Conservation (phyloP, 2,113 vertebrate genomes). For the Pterocles orientalis region DNA sequence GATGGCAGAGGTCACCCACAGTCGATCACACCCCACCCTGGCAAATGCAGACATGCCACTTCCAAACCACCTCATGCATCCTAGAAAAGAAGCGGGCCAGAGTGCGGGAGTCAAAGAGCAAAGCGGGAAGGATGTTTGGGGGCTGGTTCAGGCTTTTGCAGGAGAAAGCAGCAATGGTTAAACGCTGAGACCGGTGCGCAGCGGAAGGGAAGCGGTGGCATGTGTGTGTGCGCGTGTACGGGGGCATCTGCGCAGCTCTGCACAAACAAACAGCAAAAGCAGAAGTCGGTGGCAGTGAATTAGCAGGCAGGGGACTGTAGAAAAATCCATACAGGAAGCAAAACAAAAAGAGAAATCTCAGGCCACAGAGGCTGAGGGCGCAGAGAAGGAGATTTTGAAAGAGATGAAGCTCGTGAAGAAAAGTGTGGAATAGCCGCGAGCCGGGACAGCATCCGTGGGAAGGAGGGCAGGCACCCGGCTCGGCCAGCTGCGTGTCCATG, state of each 20-base stretch:
- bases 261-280: constrained; percentile 32
- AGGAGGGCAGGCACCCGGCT: background rate
- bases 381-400: constrained; percentile 5
- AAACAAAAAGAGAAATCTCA: constrained; percentile 57
- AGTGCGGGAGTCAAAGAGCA: background rate
- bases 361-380: background rate
- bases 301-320: constrained; percentile 17
- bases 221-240: background rate
- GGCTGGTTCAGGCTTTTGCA: background rate
- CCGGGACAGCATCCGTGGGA: background rate
- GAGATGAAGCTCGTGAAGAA: background rate
- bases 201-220: constrained; percentile 30
- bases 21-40: background rate
- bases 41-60: background rate
- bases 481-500: background rate
- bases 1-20: background rate
- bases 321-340: constrained; percentile 59
- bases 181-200: background rate
- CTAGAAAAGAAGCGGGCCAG: background rate
- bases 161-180: constrained; percentile 26
- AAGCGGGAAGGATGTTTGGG: background rate
- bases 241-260: constrained; percentile 40
- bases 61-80: background rate
- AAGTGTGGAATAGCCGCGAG: background rate
- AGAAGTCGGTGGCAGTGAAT: constrained; percentile 50